These are phyloP conservation scores for Scaptomyza cyrtandrae DNA, from an alignment of 2,888 invertebrate genomes.

Conservation along the genomic window DNA sequence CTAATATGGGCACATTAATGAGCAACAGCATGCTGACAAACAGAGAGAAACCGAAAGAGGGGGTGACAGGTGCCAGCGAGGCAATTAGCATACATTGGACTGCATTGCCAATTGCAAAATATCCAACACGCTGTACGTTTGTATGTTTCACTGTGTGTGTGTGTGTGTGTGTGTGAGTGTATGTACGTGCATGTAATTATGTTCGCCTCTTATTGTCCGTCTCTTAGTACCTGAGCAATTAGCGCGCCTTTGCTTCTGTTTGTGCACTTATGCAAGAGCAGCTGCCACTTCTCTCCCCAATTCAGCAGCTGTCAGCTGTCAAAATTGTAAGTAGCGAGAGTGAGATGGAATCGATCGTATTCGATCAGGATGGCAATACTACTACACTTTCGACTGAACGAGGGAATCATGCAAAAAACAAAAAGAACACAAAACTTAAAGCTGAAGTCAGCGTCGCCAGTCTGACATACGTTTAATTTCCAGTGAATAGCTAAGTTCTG, in stretches of 20 bases:
- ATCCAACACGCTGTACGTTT: slow-evolving; percentile 38
- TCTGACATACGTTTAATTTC: slow-evolving; percentile 45
- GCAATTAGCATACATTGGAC: slow-evolving; percentile 24
- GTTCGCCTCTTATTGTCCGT: slow-evolving; percentile 52
- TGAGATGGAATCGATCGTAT: slow-evolving; percentile 52
- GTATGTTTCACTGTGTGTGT: not conserved
- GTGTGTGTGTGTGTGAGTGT: slow-evolving; percentile 7
- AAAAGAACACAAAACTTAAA: slow-evolving; percentile 16
- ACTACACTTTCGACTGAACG: slow-evolving; percentile 16
- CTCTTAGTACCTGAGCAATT: slow-evolving; percentile 73
- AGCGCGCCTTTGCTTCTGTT: slow-evolving; percentile 52
- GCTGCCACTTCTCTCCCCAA: slow-evolving; percentile 41
- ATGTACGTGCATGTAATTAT: slow-evolving; percentile 47
- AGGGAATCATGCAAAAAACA: slow-evolving; percentile 3
- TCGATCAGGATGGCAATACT: slow-evolving; percentile 48
- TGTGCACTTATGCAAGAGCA: slow-evolving; percentile 42
- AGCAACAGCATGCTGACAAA: slow-evolving; percentile 32
- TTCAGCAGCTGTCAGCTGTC: slow-evolving; percentile 59
- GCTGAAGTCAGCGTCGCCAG: slow-evolving; percentile 66
- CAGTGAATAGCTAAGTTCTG: slow-evolving; percentile 42
- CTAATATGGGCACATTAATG: slow-evolving; percentile 72
- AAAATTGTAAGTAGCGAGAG: slow-evolving; percentile 34
- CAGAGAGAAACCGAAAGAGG: not conserved
- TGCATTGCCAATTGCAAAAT: slow-evolving; percentile 69
- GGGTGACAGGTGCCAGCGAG: slow-evolving; percentile 48